A percentile compares a stretch with the other conserved stretches of the same genome.
phyloP scores from a whole-genome alignment of 2,888 invertebrate genomes.

The Ariolimax columbianus region DNA sequence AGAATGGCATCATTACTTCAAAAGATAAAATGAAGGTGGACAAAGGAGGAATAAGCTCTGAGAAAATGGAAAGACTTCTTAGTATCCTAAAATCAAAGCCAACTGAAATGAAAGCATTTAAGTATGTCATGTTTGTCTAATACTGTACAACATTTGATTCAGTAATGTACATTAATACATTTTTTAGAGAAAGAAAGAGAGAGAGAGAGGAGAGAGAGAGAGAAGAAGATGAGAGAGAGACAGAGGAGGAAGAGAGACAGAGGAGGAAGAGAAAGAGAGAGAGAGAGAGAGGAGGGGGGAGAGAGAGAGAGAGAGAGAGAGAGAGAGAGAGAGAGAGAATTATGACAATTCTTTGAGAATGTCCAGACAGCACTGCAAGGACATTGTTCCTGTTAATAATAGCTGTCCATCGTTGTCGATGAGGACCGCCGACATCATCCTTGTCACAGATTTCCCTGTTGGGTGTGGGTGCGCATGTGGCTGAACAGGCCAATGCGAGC shows the following conservation, averaged over 20 bases:
- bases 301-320: too few relatives aligned
- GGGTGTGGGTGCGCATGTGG: too few relatives aligned
- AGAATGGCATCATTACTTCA: slow-evolving; percentile 10
- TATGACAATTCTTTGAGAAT: neutral
- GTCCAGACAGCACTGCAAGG: too few relatives aligned
- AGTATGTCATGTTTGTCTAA: neutral
- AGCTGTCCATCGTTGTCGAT: too few relatives aligned
- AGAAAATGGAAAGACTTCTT: neutral
- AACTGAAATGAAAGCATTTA: slow-evolving; percentile 5
- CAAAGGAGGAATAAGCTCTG: neutral
- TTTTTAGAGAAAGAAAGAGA: neutral
- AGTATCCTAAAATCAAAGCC: slow-evolving; percentile 11
- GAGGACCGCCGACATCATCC: too few relatives aligned
- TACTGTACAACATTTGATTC: neutral
- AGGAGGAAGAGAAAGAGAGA: neutral
- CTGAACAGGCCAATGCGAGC: too few relatives aligned
- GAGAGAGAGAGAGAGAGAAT: too few relatives aligned
- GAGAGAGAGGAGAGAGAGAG: too few relatives aligned
- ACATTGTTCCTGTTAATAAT: too few relatives aligned
- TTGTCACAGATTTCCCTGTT: too few relatives aligned
- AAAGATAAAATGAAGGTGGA: slow-evolving; percentile 22
- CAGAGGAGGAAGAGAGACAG: neutral
- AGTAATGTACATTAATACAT: neutral
- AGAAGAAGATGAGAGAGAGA: too few relatives aligned
- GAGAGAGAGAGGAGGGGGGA: neutral